Evolutionary conservation across 1,140 invertebrate species (phyloP), one percentile per base, ranked within the genome.

Genomic region (Batillaria attramentaria): DNA sequence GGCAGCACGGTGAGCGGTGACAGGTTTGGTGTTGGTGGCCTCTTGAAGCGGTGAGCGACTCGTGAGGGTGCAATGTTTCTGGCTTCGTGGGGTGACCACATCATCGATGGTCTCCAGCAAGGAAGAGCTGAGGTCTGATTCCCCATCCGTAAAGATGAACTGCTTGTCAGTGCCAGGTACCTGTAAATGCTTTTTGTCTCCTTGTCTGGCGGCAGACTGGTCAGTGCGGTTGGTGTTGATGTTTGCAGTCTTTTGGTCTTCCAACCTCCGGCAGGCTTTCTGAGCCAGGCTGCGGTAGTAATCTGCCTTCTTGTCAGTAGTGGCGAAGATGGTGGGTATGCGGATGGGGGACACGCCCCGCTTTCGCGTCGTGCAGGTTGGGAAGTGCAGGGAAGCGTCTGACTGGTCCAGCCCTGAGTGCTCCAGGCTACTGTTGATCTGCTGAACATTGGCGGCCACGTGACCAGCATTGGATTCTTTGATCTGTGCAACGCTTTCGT

Each of bases 311-410:
- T 82, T 43, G 31, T 86, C 83, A n/a, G 20, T 10, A 3, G 24
- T 20, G 24, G 87, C 83, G 76, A 90, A 87, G 43, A 87, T 85
- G 16, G 84, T 83, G 66, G 89, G 88, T 68, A 89, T 86, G 46
- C 84, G 80, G n/a, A 90, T 66, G 6, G 87, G 87, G 4, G 87
- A 86, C 16, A 76, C 68, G 1, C 85, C 85, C 42, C 85, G 68
- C 65, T 82, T 86, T 31, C 84, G 77, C 4, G 83, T 80, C 1
- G 83, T 78, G 24, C 85, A 85, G 66, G 84, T 85, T 1, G 81
- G 76, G 79, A 87, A 87, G 60, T 87, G 77, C 8, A 79, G 80
- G 16, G 87, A 87, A 3, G 85, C 85, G 20, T 50, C 65, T 46
- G 84, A 81, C 57, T 81, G 80, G 35, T 85, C 82, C 28, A 74